Conservation (phyloP, 2,888 invertebrate species). For the Glaucopsyche alexis region DNA sequence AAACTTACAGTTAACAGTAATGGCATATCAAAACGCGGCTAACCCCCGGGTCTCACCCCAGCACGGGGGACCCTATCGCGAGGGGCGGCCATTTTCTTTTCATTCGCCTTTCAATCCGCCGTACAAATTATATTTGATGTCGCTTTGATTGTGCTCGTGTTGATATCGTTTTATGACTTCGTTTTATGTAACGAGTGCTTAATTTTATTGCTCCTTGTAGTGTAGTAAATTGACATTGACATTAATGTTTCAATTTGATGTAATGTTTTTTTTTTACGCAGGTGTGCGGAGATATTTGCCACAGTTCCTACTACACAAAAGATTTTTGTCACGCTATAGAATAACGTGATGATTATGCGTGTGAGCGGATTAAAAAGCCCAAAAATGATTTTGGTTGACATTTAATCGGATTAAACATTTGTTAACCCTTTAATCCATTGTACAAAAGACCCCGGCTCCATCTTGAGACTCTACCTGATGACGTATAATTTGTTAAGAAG, state of each 20-base stretch:
- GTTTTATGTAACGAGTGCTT: conserved; percentile 22
- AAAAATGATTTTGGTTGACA: conserved; percentile 1
- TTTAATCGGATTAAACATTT: not conserved
- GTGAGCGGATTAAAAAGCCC: not conserved
- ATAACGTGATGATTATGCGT: not conserved
- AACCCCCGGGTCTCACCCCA: not conserved
- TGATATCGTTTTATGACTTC: conserved; percentile 19
- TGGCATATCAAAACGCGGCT: conserved; percentile 21
- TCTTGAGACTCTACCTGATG: conserved; percentile 13
- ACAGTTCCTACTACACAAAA: not conserved
- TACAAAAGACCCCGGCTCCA: not conserved
- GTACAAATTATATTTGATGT: conserved; percentile 27
- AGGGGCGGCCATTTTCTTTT: conserved; percentile 27
- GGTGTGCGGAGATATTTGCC: not conserved
- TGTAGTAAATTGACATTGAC: conserved; percentile 15
- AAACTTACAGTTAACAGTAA: conserved; percentile 8
- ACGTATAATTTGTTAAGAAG: not conserved
- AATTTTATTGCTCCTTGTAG: conserved; percentile 11
- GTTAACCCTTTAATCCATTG: not conserved
- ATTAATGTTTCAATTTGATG: conserved; percentile 12
- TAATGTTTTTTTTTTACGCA: not conserved
- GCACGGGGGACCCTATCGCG: conserved; percentile 2
- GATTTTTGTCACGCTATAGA: not conserved
- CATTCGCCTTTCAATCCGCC: conserved; percentile 26
- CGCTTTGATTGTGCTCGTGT: conserved; percentile 26